phyloP scores from a whole-genome alignment of 2,113 vertebrate species.

The Rissa tridactyla region DNA sequence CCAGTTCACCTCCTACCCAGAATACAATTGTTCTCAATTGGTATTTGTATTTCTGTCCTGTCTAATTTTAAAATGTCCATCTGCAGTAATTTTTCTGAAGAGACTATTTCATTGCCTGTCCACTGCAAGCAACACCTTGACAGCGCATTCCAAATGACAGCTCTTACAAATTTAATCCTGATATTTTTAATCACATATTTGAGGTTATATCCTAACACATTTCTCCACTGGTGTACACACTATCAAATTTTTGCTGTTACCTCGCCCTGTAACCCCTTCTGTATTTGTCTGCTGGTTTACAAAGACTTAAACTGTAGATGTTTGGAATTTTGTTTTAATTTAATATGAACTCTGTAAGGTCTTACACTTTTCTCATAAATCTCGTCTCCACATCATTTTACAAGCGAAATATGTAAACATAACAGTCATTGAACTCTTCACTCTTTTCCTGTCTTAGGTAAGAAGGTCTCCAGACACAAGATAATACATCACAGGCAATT shows the following conservation, averaged over 20 bases:
- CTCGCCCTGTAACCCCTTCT: not conserved
- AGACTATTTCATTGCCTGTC: not conserved
- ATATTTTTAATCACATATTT: not conserved
- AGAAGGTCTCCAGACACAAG: not conserved
- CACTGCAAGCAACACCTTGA: not conserved
- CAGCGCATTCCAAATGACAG: not conserved
- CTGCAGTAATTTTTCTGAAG: not conserved
- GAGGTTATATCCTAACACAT: not conserved
- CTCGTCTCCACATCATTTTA: not conserved
- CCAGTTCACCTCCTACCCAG: not conserved
- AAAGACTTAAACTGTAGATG: not conserved
- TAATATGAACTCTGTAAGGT: not conserved
- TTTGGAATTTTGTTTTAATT: not conserved
- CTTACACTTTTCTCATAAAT: not conserved
- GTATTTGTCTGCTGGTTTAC: not conserved
- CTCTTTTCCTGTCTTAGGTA: not conserved
- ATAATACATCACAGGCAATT: not conserved
- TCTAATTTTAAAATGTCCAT: not conserved
- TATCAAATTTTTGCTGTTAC: not conserved
- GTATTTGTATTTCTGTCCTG: not conserved
- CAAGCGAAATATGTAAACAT: not conserved
- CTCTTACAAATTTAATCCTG: not conserved
- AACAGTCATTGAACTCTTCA: not conserved
- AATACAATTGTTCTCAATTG: not conserved
- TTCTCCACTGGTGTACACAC: not conserved